Evolutionary conservation across 1,140 invertebrate species (phyloP), one percentile per base, ranked within the genome.

Genomic region (Triops cancriformis): DNA sequence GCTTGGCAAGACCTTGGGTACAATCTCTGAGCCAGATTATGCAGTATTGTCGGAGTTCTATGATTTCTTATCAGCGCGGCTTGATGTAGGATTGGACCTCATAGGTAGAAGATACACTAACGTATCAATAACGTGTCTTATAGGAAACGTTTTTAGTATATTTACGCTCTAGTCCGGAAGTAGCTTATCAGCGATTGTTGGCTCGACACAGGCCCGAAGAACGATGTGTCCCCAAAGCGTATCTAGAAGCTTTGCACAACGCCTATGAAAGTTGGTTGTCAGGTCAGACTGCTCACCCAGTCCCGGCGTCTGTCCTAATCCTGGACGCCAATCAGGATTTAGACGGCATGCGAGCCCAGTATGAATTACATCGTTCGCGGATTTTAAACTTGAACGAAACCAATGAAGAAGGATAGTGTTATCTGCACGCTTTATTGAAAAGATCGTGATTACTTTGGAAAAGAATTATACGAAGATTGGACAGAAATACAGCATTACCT

Each of bases 181-280:
- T 85, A 26, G 88, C 86, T 26, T 86, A 83, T 81, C 80, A 86
- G n/a, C 82, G 88, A 80, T 86, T 89, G 80, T 83, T 84, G 79
- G 82, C 82, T 42, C 81, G 89, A 80, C 84, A 83, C 31, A 81
- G 88, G 72, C 82, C 84, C 51, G 88, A 89, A 82, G 88, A 89
- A 75, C 79, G 82, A 73, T 26, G 75, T 10, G 80, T 86, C 37
- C 81, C 84, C 37, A 74, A 85, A 6, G 82, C 84, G 10, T 88
- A 88, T 80, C 80, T 88, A 1, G 79, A 83, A 72, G 80, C 82
- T 41, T 79, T 88, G 1, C 87, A 88, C 81, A 78, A 83, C 27
- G 81, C 85, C 7, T 87, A 88, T 81, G 87, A 88, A 82, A 82
- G 85, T 31, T 87, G 86, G 72, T 12, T 79, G 43, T 18, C 37